Percentiles rank a stretch among this genome's conserved stretches.
Conservation (phyloP, 2,797 vertebrate species). For the Yasuhikotakia modesta region DNA sequence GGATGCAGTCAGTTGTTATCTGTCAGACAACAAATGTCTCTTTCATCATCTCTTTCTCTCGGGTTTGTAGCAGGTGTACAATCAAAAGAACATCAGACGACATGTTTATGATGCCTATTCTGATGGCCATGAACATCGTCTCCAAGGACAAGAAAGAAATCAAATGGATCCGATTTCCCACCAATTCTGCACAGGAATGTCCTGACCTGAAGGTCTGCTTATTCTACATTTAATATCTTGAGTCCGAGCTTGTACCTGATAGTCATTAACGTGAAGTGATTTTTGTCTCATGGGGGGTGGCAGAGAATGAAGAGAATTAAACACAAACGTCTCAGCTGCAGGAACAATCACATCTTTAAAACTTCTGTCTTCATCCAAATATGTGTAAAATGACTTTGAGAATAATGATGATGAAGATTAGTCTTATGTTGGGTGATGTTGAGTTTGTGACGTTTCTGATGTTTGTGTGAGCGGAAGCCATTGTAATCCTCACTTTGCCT, state of each 20-base stretch:
- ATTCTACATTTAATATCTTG: neutral
- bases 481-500: no score
- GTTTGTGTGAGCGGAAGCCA: no score
- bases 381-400: no score
- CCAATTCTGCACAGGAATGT: constrained; percentile 98
- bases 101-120: constrained; percentile 97
- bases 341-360: constrained; percentile 70
- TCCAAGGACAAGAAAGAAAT: constrained; percentile 99
- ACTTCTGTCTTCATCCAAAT: constrained; percentile 63
- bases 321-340: constrained; percentile 98
- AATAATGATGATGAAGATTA: no score
- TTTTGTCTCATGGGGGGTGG: constrained; percentile 77
- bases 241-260: neutral
- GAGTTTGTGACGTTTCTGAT: no score
- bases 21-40: constrained; percentile 80
- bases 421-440: no score
- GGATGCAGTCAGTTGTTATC: no score
- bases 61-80: constrained; percentile 87
- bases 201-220: constrained; percentile 92
- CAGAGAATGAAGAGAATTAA: constrained; percentile 97
- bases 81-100: constrained; percentile 98
- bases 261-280: neutral
- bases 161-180: constrained; percentile 97
- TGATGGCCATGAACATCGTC: constrained; percentile 99
- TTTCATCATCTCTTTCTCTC: neutral